Evolutionary conservation across 1,140 invertebrate species (phyloP).

Genomic region (Triops cancriformis): DNA sequence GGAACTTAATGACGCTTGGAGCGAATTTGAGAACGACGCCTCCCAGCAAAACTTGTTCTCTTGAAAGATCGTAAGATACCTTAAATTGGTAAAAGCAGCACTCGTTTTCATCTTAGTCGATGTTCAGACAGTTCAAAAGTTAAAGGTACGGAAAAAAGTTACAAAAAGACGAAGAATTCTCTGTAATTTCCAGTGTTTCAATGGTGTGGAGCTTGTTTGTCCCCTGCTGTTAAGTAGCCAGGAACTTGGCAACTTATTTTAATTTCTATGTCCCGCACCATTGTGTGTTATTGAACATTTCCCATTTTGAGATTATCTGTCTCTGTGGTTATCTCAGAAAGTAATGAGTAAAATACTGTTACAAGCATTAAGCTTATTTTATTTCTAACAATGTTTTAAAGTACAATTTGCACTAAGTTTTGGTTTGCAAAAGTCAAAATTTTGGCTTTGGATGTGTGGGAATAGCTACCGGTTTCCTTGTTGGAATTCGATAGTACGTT

Average conservation of each 20-base stretch:
- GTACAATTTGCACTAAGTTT: not conserved
- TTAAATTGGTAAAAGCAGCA: not conserved
- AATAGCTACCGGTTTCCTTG: conserved; percentile 44
- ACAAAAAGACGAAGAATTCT: not conserved
- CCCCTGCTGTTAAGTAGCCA: not conserved
- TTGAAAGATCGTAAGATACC: not conserved
- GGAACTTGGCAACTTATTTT: not conserved
- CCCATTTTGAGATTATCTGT: not conserved
- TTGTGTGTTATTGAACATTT: not conserved
- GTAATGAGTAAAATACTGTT: not conserved
- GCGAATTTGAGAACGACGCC: conserved; percentile 87
- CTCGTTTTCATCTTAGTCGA: conserved; percentile 1
- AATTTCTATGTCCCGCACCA: not conserved
- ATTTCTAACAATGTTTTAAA: not conserved
- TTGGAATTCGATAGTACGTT: conserved; percentile 53
- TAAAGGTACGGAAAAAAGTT: not conserved
- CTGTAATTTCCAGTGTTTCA: not conserved
- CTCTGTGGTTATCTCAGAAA: not conserved
- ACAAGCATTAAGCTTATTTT: not conserved
- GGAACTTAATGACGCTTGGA: conserved; percentile 98
- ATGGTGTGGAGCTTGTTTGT: not conserved
- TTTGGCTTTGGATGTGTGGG: not conserved
- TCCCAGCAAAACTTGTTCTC: conserved; percentile 73
- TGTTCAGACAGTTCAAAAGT: not conserved
- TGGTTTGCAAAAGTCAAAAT: too few species aligned